Evolutionary conservation across 2,113 vertebrate genomes (phyloP), one percentile per base, ranked within the genome.

Genomic region (Calonectris borealis): DNA sequence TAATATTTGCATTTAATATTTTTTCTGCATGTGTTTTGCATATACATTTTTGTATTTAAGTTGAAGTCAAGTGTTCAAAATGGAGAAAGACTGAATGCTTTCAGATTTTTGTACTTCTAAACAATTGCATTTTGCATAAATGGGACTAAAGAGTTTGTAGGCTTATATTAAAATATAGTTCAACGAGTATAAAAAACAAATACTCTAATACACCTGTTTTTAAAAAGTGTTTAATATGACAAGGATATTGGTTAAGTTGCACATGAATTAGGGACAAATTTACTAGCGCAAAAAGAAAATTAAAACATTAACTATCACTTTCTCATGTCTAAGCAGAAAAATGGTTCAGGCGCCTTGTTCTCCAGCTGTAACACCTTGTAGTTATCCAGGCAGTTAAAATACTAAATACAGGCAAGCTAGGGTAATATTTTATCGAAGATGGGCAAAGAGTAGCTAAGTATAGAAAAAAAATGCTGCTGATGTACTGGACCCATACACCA

Each of bases 51-150:
- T 29, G 40, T 94, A 92, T 91, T 91, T 94, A 91, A 86, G n/a
- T 25, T 85, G 60, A 83, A 84, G 51, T 75, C 29, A n/a, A 32
- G 27, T 88, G 80, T 96, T 89, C 16, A 89, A 95, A 86, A 90
- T 36, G 38, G 38, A 83, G 38, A 92, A 83, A 79, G 86, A 49
- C 31, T 48, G 22, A 85, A 57, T 31, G 25, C 19, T 58, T 79
- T 65, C 42, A 68, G 25, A 48, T 90, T 96, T 96, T 82, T 68
- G 27, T 91, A 78, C 44, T 96, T 96, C 42, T 62, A 70, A 88
- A 72, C 9, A 83, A 72, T 57, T 94, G 25, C 19, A 32, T 88
- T 95, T 49, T 85, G 34, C 31, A 22, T 40, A 69, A 60, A 69
- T 24, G 24, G 19, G n/a, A 78, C 54, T 90, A 49, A 83, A 90